Base-by-base conservation (phyloP, 2,888 invertebrate species). In the Caenorhabditis sinica region DNA sequence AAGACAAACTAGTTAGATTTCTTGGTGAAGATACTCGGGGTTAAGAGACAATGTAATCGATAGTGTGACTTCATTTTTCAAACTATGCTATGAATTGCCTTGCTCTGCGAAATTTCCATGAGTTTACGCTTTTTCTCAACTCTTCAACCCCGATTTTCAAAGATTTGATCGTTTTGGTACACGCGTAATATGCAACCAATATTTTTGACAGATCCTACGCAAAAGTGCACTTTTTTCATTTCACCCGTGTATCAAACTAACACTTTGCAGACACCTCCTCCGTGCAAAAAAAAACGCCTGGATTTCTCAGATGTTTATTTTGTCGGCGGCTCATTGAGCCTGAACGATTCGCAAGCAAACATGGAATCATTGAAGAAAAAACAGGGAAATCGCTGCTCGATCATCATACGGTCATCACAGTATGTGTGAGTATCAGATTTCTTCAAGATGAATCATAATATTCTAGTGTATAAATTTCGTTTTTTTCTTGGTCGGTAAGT, bases 311-410 rank as follows among this genome's bases (percentile, higher is more conserved):
- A 43, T 79, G 45, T 79, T 79, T 79, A 65, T 79, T 79, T 72
- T 71, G 63, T 53, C 71, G 63, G 79, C 45, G 71, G 71, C 80
- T 80, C 65, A 80, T 72, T 58, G 71, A 71, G 63, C 71, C 61
- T 71, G 72, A 72, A 72, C 80, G 80, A 80, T 72, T 49, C 13
- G n/a, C 69, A 33, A 65, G 65, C 69, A 72, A 80, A 80, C 66
- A 80, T 51, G 68, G 61, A n/a, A 45, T 8, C 17, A 49, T 23
- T 15, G 28, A 61, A 33, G 40, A 69, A 71, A 77, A 77, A 77
- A 61, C 49, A 49, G 58, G 49, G 28, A 60, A 77, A 69, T 77
- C 69, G 60, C 40, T 25, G 69, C 40, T 36, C 65, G 80, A 80
- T 72, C 65, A 80, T 80, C 79, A 53, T 53, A 40, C 43, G 71